Percentiles rank a stretch among this genome's conserved stretches.
Conservation (phyloP, 2,888 invertebrate genomes). For the Tetramorium bicarinatum region DNA sequence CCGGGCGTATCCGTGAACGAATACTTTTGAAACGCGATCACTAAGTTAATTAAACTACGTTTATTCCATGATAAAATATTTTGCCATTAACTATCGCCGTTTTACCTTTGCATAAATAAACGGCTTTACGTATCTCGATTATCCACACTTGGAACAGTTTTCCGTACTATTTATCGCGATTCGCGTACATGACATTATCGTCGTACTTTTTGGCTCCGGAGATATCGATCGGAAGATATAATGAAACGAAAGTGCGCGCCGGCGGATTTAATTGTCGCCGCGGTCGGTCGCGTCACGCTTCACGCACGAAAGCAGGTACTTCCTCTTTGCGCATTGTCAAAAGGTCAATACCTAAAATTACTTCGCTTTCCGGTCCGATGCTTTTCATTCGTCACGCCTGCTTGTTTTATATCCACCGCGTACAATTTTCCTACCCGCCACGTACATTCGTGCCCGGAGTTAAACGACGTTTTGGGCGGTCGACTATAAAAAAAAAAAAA, state of each 20-base stretch:
- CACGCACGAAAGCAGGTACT: slow-evolving; percentile 48
- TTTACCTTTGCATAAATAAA: slow-evolving; percentile 34
- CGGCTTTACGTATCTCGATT: background rate
- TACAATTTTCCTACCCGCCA: slow-evolving; percentile 66
- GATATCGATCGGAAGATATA: slow-evolving; percentile 23
- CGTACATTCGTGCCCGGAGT: slow-evolving; percentile 65
- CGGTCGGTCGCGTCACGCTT: slow-evolving; percentile 35
- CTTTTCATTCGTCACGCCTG: slow-evolving; percentile 61
- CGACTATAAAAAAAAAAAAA: background rate
- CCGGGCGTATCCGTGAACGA: background rate
- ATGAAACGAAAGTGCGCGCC: slow-evolving; percentile 43
- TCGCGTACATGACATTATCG: background rate
- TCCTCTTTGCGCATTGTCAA: slow-evolving; percentile 51
- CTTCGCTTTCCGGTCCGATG: slow-evolving; percentile 61
- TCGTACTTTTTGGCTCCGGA: slow-evolving; percentile 20
- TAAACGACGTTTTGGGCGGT: slow-evolving; percentile 67
- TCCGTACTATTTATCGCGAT: slow-evolving; percentile 14
- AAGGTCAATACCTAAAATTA: slow-evolving; percentile 68
- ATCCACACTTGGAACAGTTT: slow-evolving; percentile 11
- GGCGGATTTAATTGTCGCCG: slow-evolving; percentile 45
- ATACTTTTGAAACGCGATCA: slow-evolving; percentile 43
- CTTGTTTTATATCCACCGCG: slow-evolving; percentile 46
- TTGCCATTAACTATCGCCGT: slow-evolving; percentile 1
- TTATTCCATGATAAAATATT: slow-evolving; percentile 25
- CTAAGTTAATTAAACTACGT: slow-evolving; percentile 36